Evolutionary conservation across 2,888 invertebrate genomes (phyloP).

Genomic region (Acanthoscelides obtectus): DNA sequence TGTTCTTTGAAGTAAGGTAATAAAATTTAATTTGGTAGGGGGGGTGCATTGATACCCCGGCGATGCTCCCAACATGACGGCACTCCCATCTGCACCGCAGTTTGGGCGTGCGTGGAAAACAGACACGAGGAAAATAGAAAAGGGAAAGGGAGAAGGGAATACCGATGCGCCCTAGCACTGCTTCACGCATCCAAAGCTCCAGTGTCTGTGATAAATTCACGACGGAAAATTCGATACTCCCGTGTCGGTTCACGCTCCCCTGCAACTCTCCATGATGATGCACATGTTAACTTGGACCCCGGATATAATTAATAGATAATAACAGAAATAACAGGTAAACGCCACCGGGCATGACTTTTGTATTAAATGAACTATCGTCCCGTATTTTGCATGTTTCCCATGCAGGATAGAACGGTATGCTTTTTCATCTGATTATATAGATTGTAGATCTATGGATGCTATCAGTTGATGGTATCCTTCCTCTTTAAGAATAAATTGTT

Average conservation of each 20-base stretch:
- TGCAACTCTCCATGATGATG: not conserved
- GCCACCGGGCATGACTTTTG: not conserved
- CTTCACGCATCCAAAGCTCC: not conserved
- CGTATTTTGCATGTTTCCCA: too few species aligned
- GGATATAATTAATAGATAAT: not conserved
- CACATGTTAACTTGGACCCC: not conserved
- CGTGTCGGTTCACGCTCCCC: not conserved
- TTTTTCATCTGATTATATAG: too few species aligned
- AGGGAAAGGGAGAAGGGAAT: too few species aligned
- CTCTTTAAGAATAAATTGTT: too few species aligned
- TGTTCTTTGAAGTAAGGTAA: too few species aligned
- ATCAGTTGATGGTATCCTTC: too few species aligned
- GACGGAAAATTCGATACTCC: not conserved
- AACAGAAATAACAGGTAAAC: not conserved
- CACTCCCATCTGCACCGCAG: not conserved
- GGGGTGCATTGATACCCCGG: not conserved
- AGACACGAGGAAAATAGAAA: not conserved
- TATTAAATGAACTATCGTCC: too few species aligned
- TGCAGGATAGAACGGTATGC: too few species aligned
- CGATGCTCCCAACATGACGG: not conserved
- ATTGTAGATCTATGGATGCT: too few species aligned
- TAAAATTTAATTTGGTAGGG: too few species aligned
- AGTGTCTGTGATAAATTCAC: not conserved
- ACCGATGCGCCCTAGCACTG: not conserved
- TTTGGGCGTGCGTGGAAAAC: not conserved